Evolutionary conservation across 2,888 invertebrate species (phyloP), one percentile per base, ranked within the genome.

Genomic region (Apamea sordens): DNA sequence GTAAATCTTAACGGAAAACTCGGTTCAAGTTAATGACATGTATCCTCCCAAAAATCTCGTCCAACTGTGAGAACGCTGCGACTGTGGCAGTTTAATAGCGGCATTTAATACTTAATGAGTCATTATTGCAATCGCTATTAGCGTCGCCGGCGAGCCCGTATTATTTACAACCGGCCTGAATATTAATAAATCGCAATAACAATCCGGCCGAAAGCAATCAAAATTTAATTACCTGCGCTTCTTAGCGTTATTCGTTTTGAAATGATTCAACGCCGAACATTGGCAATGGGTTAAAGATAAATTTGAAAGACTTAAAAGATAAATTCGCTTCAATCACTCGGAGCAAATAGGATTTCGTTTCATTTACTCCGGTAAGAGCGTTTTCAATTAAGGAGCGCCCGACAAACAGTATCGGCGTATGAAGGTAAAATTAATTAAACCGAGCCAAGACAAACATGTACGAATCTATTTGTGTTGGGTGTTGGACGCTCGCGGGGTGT

Each of bases 401-500:
- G 94, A 94, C 96, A 95, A 96, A 95, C 96, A 95, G 96, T 97
- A 96, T 96, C 96, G 96, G 95, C 94, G 95, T 97, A 96, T 96
- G 96, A 96, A 96, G 96, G 96, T 97, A 95, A 96, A 96, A 97
- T 97, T 96, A 96, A 96, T 96, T 96, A 96, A 96, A 95, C 95
- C 93, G 92, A 94, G 93, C 94, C 95, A 96, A 97, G 96, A 96
- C 96, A 97, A 96, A 97, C 96, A 96, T 95, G 94, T 94, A 94
- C 94, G 94, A 92, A 94, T 95, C 94, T 96, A 95, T 96, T 95
- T 95, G 95, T 95, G 94, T 95, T 94, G 95, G 94, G 92, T 71
- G 71, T 71, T 71, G 71, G 71, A 59, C 95, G 93, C 87, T 90
- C 93, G 93, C 93, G 93, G 91, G 90, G 86, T 83, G 86, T 91